phyloP scores from a whole-genome alignment of 2,113 vertebrate genomes.

The Arizona elegans region DNA sequence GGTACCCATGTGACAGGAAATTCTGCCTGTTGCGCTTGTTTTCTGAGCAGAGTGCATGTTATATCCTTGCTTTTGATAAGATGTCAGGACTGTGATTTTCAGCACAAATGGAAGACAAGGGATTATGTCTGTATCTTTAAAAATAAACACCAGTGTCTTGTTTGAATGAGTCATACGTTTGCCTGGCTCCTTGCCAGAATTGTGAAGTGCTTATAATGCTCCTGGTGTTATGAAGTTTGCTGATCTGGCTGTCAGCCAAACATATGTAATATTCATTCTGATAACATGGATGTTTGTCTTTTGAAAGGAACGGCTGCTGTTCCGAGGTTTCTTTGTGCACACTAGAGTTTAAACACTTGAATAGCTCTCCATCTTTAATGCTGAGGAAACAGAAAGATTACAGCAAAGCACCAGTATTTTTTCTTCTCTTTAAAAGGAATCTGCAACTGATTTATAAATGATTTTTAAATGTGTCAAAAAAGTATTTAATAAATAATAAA shows the following conservation, averaged over 20 bases:
- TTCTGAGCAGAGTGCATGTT: neutral
- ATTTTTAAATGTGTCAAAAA: neutral
- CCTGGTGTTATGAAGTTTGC: conserved; percentile 17
- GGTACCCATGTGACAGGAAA: neutral
- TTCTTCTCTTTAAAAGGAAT: neutral
- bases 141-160: neutral
- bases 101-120: neutral
- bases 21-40: neutral
- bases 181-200: conserved; percentile 4
- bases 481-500: neutral
- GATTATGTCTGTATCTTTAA: neutral
- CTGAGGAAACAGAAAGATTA: neutral
- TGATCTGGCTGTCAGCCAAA: conserved; percentile 22
- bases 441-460: neutral
- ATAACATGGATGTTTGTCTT: neutral
- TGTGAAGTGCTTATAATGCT: neutral
- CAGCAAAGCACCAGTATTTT: neutral
- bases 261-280: conserved; percentile 18
- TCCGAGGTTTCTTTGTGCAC: neutral
- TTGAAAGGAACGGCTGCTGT: neutral
- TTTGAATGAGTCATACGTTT: conserved; percentile 13
- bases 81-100: neutral
- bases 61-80: neutral
- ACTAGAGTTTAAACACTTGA: neutral
- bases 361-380: neutral